phyloP scores from a whole-genome alignment of 2,888 invertebrate species.

The Frankliniella fusca region DNA sequence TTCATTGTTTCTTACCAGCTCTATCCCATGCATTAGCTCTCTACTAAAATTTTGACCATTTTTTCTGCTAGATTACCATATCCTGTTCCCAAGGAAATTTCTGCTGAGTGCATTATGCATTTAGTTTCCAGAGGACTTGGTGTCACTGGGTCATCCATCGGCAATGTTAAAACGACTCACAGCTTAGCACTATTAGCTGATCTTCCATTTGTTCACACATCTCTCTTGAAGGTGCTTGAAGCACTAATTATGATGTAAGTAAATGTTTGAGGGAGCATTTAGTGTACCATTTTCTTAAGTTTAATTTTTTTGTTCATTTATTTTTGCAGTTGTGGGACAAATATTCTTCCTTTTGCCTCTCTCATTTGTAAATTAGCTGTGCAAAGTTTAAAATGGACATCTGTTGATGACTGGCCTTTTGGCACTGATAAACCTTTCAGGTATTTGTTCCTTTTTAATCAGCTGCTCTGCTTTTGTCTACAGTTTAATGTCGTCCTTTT shows the following conservation, averaged over 20 bases:
- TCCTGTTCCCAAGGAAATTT: neutral
- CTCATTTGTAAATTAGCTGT: neutral
- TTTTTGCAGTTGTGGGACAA: neutral
- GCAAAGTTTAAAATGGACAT: neutral
- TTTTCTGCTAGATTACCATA: neutral
- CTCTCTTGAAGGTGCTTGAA: neutral
- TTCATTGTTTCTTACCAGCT: neutral
- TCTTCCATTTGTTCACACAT: neutral
- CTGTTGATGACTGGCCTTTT: neutral
- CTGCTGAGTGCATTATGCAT: neutral
- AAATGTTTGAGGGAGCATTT: neutral
- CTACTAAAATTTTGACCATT: neutral
- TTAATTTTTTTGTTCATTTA: neutral
- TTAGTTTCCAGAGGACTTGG: neutral
- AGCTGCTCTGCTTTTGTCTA: neutral
- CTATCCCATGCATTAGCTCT: no score
- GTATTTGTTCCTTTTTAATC: neutral
- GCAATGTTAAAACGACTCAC: neutral
- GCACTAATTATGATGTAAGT: slow-evolving; percentile 4
- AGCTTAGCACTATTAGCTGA: neutral
- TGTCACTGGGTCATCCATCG: neutral
- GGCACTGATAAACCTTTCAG: neutral
- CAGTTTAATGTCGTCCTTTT: neutral
- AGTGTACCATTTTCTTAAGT: neutral
- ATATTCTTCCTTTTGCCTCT: neutral